Evolutionary conservation across 2,888 invertebrate species (phyloP).

Genomic region (Xanthia icteritia): DNA sequence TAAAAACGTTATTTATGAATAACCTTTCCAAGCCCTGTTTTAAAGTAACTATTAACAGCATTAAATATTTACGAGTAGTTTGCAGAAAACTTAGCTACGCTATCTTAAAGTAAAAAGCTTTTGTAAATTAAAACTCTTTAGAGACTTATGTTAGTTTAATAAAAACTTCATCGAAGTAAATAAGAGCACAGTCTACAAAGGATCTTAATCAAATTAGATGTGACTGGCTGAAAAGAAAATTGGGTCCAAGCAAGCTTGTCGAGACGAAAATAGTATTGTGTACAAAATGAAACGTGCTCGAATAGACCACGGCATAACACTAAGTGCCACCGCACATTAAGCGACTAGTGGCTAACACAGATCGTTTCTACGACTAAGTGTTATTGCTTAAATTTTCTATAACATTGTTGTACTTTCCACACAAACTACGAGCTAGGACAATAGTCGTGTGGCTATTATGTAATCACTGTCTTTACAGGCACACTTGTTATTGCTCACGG

Average conservation of each 20-base stretch:
- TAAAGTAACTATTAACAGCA: not conserved
- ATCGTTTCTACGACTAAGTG: not conserved
- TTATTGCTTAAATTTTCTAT: constrained; percentile 24
- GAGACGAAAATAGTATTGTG: constrained; percentile 62
- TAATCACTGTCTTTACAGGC: not conserved
- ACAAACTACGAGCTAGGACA: not conserved
- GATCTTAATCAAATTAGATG: constrained; percentile 69
- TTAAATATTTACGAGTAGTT: not conserved
- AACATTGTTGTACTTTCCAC: not conserved
- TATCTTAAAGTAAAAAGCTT: constrained; percentile 9
- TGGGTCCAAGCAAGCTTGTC: constrained; percentile 48
- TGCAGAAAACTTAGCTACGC: not conserved
- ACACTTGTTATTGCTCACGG: no score
- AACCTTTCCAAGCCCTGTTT: no score
- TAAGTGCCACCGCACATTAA: constrained; percentile 29
- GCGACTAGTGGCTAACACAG: not conserved
- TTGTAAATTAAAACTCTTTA: constrained; percentile 12
- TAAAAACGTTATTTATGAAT: no score
- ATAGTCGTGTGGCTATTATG: not conserved
- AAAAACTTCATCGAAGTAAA: constrained; percentile 40
- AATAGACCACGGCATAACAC: constrained; percentile 20
- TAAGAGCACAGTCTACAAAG: constrained; percentile 47
- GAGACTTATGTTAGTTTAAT: constrained; percentile 17
- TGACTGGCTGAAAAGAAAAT: constrained; percentile 64
- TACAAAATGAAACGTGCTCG: constrained; percentile 44